Evolutionary conservation across 1,140 invertebrate genomes (phyloP), one percentile per base, ranked within the genome.

Genomic region (Leguminivora glycinivorella): DNA sequence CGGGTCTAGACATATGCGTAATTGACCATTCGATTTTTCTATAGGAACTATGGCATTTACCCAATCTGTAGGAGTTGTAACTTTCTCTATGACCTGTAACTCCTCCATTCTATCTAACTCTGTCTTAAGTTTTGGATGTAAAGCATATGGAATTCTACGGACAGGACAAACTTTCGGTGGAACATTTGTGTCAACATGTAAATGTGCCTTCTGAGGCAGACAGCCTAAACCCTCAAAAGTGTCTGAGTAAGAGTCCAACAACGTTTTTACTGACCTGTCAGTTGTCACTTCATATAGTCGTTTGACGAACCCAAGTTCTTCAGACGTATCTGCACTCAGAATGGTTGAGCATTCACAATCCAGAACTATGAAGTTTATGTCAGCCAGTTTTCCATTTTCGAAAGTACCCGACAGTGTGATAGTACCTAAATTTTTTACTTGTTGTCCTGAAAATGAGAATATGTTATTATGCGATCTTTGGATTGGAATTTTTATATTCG

Each of bases 1-100:
- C 9, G 86, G 88, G 72, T 93, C 90, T n/a, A 89, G 74, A 72
- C 88, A 92, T 0, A 93, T 34, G 24, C 91, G 71, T 5, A 90
- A 68, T 25, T 73, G 72, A 7, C 80, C 81, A 71, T 87, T 79
- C 24, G 72, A 58, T 75, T 93, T 93, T 56, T 76, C 72, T 10
- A 89, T 83, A 17, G 83, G 72, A 1, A 93, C 81, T 47, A 90
- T 75, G 19, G 84, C 84, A 68, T 85, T 81, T 10, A 85, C 81
- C 92, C 92, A 93, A 34, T 81, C 77, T 26, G 80, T 83, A 60
- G 77, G 80, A 43, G 80, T 72, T 68, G 79, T 76, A 47, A 89
- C 80, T 77, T 81, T 77, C 52, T 73, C 43, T 19, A 91, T 82
- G 38, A 89, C 71, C 12, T 75, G 75, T 19, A 70, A 63, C 9